These are phyloP conservation scores for Coilia nasus DNA, from an alignment of 2,797 vertebrate genomes.

Conservation along the genomic window DNA sequence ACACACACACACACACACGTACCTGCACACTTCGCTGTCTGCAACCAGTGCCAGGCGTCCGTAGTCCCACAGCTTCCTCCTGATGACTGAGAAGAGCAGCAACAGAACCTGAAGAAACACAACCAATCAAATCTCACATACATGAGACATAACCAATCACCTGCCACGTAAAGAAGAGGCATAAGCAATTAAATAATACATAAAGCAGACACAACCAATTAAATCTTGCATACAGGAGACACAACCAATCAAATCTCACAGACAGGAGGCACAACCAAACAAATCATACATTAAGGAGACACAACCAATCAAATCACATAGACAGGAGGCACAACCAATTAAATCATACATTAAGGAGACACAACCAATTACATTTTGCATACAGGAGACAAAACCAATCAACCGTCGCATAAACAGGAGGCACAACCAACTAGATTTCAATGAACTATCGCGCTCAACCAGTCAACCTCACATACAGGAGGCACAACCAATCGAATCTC, in stretches of 20 bases:
- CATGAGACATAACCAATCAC: conserved; percentile 22
- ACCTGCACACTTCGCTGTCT: conserved; percentile 75
- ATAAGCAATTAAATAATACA: conserved; percentile 23
- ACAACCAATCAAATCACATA: not conserved
- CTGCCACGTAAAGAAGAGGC: not conserved
- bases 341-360: not conserved
- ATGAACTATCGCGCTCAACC: no score
- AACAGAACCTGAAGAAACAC: conserved; percentile 76
- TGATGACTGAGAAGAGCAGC: conserved; percentile 83
- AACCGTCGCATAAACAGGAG: not conserved
- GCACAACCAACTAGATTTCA: conserved; percentile 7
- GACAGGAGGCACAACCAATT: no score
- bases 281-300: no score
- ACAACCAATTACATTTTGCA: not conserved
- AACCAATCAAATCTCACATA: not conserved
- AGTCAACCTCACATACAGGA: not conserved
- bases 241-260: conserved; percentile 25
- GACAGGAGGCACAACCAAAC: not conserved
- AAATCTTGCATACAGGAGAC: no score
- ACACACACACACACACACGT: not conserved
- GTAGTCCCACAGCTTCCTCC: conserved; percentile 92
- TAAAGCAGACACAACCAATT: not conserved
- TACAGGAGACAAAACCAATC: not conserved
- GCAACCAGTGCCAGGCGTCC: conserved; percentile 91
- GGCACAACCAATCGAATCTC: not conserved